Evolutionary conservation across 2,888 invertebrate genomes (phyloP).

Genomic region (Dione vanillae): DNA sequence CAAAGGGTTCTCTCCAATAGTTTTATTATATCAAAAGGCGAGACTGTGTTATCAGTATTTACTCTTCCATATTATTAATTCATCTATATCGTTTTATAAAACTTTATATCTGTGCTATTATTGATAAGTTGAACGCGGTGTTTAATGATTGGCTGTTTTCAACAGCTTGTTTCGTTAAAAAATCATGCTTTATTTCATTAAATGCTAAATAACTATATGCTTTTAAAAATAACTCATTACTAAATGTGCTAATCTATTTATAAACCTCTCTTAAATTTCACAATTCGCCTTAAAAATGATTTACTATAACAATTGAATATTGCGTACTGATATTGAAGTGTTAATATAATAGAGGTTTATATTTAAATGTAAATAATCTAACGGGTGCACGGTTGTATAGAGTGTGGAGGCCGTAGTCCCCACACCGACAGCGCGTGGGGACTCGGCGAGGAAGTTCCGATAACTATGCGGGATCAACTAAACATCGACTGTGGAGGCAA

Average conservation of each 20-base stretch:
- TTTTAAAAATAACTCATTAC: neutral
- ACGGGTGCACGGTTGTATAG: slow-evolving; percentile 51
- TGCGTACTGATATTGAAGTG: too few relatives aligned
- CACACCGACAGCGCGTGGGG: slow-evolving; percentile 70
- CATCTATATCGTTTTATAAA: too few relatives aligned
- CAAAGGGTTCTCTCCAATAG: too few relatives aligned
- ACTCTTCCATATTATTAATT: too few relatives aligned
- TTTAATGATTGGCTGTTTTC: neutral
- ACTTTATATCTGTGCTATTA: neutral
- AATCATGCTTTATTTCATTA: neutral
- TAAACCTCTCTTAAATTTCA: slow-evolving; percentile 9
- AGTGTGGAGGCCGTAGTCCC: slow-evolving; percentile 67
- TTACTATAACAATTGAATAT: too few relatives aligned
- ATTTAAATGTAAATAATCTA: slow-evolving; percentile 44
- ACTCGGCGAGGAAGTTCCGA: slow-evolving; percentile 72
- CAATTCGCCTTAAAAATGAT: neutral
- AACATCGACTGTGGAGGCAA: slow-evolving; percentile 58
- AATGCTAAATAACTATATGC: neutral
- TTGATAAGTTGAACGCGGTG: slow-evolving; percentile 3
- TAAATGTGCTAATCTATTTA: slow-evolving; percentile 9
- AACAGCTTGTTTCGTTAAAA: too few relatives aligned
- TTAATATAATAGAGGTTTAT: slow-evolving; percentile 16
- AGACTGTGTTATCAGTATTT: too few relatives aligned
- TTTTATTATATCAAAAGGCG: too few relatives aligned
- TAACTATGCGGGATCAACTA: slow-evolving; percentile 61